These are phyloP conservation scores for Ramphastos sulfuratus DNA, from an alignment of 2,113 vertebrate species.

Conservation along the genomic window DNA sequence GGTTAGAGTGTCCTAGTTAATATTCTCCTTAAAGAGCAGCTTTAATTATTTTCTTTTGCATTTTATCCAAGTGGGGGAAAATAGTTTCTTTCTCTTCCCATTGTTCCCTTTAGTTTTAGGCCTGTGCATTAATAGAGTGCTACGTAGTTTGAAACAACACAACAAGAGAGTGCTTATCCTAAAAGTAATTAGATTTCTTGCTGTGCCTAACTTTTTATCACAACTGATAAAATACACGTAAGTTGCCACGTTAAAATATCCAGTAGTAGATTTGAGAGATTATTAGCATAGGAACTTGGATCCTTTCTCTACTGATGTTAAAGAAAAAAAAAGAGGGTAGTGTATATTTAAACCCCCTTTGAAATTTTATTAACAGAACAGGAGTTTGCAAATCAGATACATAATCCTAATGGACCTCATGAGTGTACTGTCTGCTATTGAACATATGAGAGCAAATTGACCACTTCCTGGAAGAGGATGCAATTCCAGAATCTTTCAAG, in stretches of 20 bases:
- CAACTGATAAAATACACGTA: background rate
- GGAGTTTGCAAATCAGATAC: background rate
- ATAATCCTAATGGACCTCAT: background rate
- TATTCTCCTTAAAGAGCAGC: background rate
- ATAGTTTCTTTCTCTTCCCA: background rate
- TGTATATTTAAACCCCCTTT: background rate
- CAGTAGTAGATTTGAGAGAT: background rate
- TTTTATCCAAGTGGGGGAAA: background rate
- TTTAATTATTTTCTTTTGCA: background rate
- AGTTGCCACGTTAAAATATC: background rate
- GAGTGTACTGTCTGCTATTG: background rate
- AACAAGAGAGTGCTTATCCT: background rate
- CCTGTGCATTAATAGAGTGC: background rate
- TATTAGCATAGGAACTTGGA: background rate
- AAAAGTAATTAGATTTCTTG: background rate
- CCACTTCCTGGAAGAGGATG: background rate
- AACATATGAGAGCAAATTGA: background rate
- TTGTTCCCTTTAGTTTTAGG: accelerated
- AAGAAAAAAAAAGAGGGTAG: background rate
- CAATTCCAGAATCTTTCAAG: background rate
- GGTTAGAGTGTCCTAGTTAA: background rate
- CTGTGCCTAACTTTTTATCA: background rate
- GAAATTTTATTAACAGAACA: background rate
- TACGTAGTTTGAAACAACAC: background rate
- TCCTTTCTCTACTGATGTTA: background rate